These are phyloP conservation scores for Coenonympha glycerion DNA, from an alignment of 2,888 invertebrate species.

Conservation along the genomic window DNA sequence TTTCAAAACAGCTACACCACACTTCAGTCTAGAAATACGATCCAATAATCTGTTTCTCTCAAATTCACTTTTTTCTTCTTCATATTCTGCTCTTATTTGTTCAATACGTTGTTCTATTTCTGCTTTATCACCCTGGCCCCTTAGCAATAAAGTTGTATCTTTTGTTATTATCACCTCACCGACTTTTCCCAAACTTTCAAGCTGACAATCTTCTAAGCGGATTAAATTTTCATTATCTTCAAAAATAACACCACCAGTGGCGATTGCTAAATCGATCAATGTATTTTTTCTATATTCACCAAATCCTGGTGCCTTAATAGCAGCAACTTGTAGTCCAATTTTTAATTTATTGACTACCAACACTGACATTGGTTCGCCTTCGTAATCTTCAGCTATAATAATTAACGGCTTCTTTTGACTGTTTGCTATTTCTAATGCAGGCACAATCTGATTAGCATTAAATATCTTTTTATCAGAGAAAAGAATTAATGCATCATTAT, in stretches of 20 bases:
- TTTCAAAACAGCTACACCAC: slow-evolving; percentile 83
- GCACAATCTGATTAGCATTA: slow-evolving; percentile 93
- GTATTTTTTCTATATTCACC: slow-evolving; percentile 94
- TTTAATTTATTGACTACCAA: slow-evolving; percentile 91
- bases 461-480: slow-evolving; percentile 98
- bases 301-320: slow-evolving; percentile 97
- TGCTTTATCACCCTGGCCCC: slow-evolving; percentile 83
- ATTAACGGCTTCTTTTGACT: slow-evolving; percentile 92
- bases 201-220: slow-evolving; percentile 89
- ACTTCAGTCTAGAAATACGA: slow-evolving; percentile 89
- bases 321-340: slow-evolving; percentile 93
- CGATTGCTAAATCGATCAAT: slow-evolving; percentile 91
- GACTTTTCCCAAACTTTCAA: slow-evolving; percentile 86
- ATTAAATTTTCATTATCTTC: slow-evolving; percentile 93
- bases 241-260: slow-evolving; percentile 93
- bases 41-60: slow-evolving; percentile 94
- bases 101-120: slow-evolving; percentile 86
- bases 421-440: slow-evolving; percentile 96
- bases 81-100: slow-evolving; percentile 88
- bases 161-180: slow-evolving; percentile 94
- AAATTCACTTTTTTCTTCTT: slow-evolving; percentile 87
- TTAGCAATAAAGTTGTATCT: slow-evolving; percentile 85
- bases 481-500: slow-evolving; percentile 93
- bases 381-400: slow-evolving; percentile 96
- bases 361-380: slow-evolving; percentile 93